Percentiles rank a stretch among this genome's conserved stretches.
phyloP scores from a whole-genome alignment of 2,888 invertebrate species.

The Yponomeuta sedellus region DNA sequence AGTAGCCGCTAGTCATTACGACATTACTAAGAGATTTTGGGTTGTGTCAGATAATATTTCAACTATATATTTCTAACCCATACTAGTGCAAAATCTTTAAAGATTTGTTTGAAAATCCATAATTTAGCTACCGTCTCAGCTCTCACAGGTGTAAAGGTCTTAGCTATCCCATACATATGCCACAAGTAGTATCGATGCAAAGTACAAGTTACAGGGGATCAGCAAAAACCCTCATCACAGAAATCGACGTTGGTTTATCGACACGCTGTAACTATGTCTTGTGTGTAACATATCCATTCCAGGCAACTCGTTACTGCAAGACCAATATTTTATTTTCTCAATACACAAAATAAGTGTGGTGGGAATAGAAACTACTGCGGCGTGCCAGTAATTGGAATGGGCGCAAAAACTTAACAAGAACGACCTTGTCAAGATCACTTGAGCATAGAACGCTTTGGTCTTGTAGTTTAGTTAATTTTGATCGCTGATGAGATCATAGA shows the following conservation, averaged over 20 bases:
- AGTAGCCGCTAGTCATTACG: no score
- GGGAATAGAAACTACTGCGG: no score
- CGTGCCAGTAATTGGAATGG: background rate
- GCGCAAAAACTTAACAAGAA: background rate
- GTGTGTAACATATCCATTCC: background rate
- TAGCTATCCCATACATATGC: background rate
- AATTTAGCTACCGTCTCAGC: background rate
- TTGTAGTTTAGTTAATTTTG: background rate
- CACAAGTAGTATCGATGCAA: constrained; percentile 1
- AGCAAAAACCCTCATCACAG: constrained; percentile 7
- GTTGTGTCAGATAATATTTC: no score
- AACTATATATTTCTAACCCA: no score
- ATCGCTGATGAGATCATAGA: background rate
- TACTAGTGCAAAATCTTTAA: no score
- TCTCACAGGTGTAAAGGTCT: background rate
- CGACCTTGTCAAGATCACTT: constrained; percentile 12
- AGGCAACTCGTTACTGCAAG: no score
- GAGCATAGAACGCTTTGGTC: background rate
- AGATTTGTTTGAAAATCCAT: no score
- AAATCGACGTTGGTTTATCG: constrained; percentile 9
- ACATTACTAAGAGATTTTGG: no score
- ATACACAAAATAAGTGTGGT: no score
- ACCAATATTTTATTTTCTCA: no score
- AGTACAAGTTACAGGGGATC: background rate
- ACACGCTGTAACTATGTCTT: background rate